Conservation (phyloP, 2,113 vertebrate genomes). For the Ptilonorhynchus violaceus region DNA sequence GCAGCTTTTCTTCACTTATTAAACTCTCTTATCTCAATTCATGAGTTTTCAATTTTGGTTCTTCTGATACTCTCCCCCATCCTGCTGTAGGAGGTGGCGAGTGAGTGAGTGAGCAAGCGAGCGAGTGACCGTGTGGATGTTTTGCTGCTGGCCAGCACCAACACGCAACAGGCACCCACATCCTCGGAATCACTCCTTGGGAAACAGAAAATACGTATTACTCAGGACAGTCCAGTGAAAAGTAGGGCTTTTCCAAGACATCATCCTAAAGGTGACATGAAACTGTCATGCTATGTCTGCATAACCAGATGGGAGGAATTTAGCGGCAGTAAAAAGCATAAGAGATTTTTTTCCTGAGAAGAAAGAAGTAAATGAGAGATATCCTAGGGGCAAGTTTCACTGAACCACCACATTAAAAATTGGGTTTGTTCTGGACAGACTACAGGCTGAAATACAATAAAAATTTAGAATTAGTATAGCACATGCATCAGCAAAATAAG, state of each 20-base stretch:
- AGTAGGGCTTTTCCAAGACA: background rate
- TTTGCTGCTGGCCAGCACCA: background rate
- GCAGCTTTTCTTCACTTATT: background rate
- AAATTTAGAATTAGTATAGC: background rate
- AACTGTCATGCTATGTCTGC: background rate
- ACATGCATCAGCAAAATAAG: background rate
- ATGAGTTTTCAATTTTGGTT: background rate
- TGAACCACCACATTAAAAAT: background rate
- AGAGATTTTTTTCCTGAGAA: background rate
- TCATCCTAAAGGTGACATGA: background rate
- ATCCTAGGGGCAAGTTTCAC: background rate
- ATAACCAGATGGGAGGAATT: background rate
- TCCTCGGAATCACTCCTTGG: background rate
- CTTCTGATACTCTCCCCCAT: background rate
- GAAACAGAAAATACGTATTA: background rate
- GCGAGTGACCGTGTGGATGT: too few species aligned
- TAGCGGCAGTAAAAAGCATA: background rate
- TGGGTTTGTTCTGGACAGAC: background rate
- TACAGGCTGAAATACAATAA: background rate
- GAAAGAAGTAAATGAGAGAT: background rate
- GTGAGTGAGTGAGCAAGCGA: background rate
- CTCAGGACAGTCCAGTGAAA: background rate
- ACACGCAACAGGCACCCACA: background rate
- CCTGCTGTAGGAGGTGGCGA: accelerated
- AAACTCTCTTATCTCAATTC: background rate